A percentile compares a stretch with the other conserved stretches of the same genome.
Conservation (phyloP, 2,888 invertebrate species). For the Brachypalpus laphriformis region DNA sequence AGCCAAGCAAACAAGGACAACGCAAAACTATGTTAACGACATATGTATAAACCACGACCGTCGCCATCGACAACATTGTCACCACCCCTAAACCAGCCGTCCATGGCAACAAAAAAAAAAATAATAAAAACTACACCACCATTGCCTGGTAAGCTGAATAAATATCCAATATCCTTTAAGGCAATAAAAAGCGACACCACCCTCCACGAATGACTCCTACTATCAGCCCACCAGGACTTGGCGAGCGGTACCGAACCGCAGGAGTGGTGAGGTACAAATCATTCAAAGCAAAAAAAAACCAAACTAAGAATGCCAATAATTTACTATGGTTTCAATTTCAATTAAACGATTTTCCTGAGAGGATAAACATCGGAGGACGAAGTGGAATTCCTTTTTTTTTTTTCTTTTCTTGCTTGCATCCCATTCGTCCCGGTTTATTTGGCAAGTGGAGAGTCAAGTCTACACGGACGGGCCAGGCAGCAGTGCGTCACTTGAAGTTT, state of each 20-base stretch:
- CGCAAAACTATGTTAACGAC: conserved; percentile 59
- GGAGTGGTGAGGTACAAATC: conserved; percentile 54
- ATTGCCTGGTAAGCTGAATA: conserved; percentile 46
- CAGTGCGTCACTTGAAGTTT: conserved; percentile 45
- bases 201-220: conserved; percentile 18
- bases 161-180: conserved; percentile 59
- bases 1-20: conserved; percentile 42
- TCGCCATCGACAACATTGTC: conserved; percentile 47
- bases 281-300: conserved; percentile 16
- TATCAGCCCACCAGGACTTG: neutral
- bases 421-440: conserved; percentile 6
- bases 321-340: conserved; percentile 70
- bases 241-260: conserved; percentile 20
- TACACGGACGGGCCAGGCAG: neutral
- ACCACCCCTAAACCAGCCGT: neutral
- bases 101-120: neutral
- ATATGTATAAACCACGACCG: conserved; percentile 48
- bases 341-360: conserved; percentile 68
- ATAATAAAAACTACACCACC: conserved; percentile 3
- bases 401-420: neutral
- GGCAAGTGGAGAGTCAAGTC: conserved; percentile 9
- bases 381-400: conserved; percentile 5
- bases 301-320: conserved; percentile 66
- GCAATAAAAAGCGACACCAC: conserved; percentile 60
- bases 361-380: conserved; percentile 47